Base-by-base conservation (phyloP, 2,888 invertebrate species). In the Tetramorium bicarinatum region DNA sequence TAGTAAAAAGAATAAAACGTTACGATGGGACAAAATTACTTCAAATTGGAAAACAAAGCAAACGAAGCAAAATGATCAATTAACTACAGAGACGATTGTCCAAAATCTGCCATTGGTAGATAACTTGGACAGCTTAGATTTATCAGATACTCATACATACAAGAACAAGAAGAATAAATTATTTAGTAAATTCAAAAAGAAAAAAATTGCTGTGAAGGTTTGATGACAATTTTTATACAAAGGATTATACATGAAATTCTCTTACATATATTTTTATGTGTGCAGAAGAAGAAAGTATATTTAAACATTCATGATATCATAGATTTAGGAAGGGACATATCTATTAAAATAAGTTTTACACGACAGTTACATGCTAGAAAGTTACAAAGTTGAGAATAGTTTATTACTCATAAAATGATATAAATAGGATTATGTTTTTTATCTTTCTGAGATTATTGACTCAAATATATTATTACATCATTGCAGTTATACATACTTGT, bases 51-150 rank as follows among this genome's bases (percentile, higher is more conserved):
- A 49, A 15, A 49, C n/a, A 4, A 72, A 72, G 34, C 47, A 59
- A 72, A 80, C 7, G 25, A 62, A 75, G 25, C 18, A 59, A 74
- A 56, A 2, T n/a, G 25, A 13, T 21, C 25, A 62, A 6, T 77
- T 66, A 56, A 67, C 54, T 66, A 56, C 34, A n/a, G 52, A 77
- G 8, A 9, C 38, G 52, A 21, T 54, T 29, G 15, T 44, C 7
- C 41, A 61, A 52, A 77, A 77, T 29, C 38, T 77, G 3, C 76
- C 76, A 54, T 77, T 52, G 0, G 4, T 77, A 25, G 13, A 66
- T 54, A 54, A 77, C 8, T 66, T 77, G n/a, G 76, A 77, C 6
- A 77, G 66, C 3, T 66, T 77, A 54, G 38, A 64, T 64, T 64
- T 64, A 25, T 49, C 47, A 21, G 49, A 11, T 9, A 62, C 21